These are phyloP conservation scores for Hirundo rustica DNA, from an alignment of 2,797 vertebrate genomes.

Conservation along the genomic window DNA sequence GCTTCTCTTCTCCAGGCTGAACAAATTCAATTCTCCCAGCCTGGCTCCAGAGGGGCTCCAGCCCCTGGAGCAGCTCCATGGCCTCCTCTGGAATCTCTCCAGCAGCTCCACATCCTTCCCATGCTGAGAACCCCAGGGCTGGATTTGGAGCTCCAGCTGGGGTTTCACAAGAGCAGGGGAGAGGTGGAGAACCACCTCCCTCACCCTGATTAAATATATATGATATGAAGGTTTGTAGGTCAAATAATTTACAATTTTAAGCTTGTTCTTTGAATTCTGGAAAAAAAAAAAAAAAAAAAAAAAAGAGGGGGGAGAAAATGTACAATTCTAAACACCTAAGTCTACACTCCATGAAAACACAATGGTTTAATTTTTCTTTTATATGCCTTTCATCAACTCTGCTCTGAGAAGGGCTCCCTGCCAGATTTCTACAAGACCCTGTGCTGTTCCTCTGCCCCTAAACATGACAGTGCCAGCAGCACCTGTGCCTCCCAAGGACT, in stretches of 20 bases:
- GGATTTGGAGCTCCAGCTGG: neutral
- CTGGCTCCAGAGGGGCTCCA: neutral
- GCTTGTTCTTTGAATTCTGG: neutral
- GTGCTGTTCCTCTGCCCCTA: neutral
- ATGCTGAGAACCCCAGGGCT: neutral
- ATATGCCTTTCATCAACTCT: neutral
- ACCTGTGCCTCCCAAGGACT: neutral
- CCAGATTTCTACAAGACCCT: neutral
- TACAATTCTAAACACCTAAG: neutral
- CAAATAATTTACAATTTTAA: neutral
- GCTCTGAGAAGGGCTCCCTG: neutral
- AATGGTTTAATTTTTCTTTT: neutral
- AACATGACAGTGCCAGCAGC: fast-evolving
- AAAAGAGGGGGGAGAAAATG: neutral
- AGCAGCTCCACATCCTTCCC: neutral
- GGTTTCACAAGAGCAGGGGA: neutral
- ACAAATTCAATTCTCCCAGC: fast-evolving
- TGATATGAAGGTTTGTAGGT: neutral
- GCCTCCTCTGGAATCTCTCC: neutral
- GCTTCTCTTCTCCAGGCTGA: neutral
- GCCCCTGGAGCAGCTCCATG: fast-evolving
- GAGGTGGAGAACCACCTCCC: neutral
- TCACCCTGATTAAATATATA: neutral
- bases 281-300: neutral
- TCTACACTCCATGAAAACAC: neutral